A percentile compares a stretch with the other conserved stretches of the same genome.
These are phyloP conservation scores for Cosmorhoe ocellata DNA, from an alignment of 2,888 invertebrate species.

Conservation along the genomic window DNA sequence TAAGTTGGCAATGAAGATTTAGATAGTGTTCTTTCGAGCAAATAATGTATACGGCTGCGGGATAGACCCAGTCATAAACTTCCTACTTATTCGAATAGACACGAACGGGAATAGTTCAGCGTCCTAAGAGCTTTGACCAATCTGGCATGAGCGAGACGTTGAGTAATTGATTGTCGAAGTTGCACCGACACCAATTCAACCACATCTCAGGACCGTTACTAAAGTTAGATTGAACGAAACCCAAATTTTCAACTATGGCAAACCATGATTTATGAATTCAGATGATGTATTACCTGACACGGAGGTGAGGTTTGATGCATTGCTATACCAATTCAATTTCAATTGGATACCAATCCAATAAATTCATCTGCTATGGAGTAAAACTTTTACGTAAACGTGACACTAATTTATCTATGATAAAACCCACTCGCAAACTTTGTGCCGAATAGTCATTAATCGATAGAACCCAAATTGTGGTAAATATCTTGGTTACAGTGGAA, in stretches of 20 bases:
- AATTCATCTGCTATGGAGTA: too few relatives aligned
- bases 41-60: too few relatives aligned
- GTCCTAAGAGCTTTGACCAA: conserved; percentile 16
- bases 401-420: too few relatives aligned
- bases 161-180: conserved; percentile 39
- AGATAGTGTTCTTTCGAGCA: too few relatives aligned
- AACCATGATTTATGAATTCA: conserved; percentile 11
- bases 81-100: not conserved
- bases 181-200: conserved; percentile 20
- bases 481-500: too few relatives aligned
- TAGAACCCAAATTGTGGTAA: too few relatives aligned
- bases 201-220: conserved; percentile 8
- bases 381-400: too few relatives aligned
- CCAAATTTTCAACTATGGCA: conserved; percentile 11
- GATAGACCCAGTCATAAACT: not conserved
- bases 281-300: conserved; percentile 10
- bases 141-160: conserved; percentile 29
- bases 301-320: not conserved
- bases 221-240: conserved; percentile 20
- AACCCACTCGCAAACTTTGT: too few relatives aligned
- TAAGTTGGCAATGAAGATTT: too few relatives aligned
- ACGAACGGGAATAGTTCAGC: conserved; percentile 22
- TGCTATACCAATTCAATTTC: not conserved
- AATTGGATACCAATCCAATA: not conserved
- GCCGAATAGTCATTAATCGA: too few relatives aligned